Base-by-base conservation (phyloP, 2,113 vertebrate species). In the Sinosuthora webbiana region DNA sequence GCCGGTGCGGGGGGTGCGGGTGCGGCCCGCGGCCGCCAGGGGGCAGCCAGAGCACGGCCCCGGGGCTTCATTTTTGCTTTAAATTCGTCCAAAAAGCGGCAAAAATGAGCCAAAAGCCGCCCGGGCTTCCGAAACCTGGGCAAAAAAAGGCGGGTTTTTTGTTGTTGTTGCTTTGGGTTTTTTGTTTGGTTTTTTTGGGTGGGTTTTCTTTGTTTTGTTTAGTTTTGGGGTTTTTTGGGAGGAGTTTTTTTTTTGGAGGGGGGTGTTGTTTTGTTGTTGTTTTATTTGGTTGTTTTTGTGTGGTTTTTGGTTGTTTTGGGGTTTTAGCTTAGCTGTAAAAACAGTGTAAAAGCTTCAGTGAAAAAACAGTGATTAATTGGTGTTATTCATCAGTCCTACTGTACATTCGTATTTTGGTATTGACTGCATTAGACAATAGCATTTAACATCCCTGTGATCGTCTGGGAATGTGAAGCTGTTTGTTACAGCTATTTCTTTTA, bases 41-140 rank as follows among this genome's bases (percentile, higher is more conserved):
- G 67, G 86, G 67, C 76, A 65, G 76, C 16, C 10, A 5, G 23
- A 5, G n/a, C 22, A 1, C 31, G 21, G 24, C 41, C 3, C 3
- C 22, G 57, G 57, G 13, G 22, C 7, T 9, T 23, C 19, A 2
- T 2, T 37, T 27, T 7, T 63, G 33, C 22, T 45, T 8, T 9
- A 39, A 63, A 73, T 27, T 33, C 22, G 2, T 4, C 3, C 2
- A 1, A 0, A 39, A 39, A 78, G 22, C 4, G 10, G 1, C 64
- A 53, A 7, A 0, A 45, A 39, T 2, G 10, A 22, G 47, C 11
- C 52, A 11, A 10, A 9, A 17, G 0, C 3, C 1, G 7, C 15
- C 63, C 7, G 53, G 28, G 3, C 30, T 23, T 56, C 65, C 15
- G 8, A 64, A 25, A 50, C 20, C 3, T 10, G 16, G 2, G 59